These are phyloP conservation scores for Etheostoma perlongum DNA, from an alignment of 2,797 vertebrate genomes.

Conservation along the genomic window DNA sequence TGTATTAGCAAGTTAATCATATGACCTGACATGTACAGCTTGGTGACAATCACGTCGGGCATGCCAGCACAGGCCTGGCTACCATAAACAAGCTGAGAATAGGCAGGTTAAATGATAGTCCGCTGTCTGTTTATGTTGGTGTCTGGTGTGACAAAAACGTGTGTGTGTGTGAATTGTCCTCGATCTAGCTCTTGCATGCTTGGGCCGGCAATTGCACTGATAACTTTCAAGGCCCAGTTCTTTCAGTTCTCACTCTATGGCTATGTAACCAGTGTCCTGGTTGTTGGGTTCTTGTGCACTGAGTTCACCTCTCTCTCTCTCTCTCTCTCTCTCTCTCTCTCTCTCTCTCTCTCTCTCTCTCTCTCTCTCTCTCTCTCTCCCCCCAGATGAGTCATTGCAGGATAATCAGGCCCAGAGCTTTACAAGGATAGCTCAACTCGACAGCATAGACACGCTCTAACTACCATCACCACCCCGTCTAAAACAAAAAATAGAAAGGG, in stretches of 20 bases:
- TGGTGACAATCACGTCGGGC: slow-evolving; percentile 49
- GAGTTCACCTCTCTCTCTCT: slow-evolving; percentile 75
- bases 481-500: slow-evolving; percentile 20
- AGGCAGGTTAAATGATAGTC: slow-evolving; percentile 38
- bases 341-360: slow-evolving; percentile 74
- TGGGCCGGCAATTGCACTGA: slow-evolving; percentile 21
- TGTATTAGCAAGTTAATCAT: slow-evolving; percentile 72
- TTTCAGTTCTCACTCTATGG: slow-evolving; percentile 43
- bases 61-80: not conserved
- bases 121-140: slow-evolving; percentile 14
- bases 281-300: slow-evolving; percentile 83
- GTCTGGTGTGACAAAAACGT: slow-evolving; percentile 22
- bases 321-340: slow-evolving; percentile 71
- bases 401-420: slow-evolving; percentile 83
- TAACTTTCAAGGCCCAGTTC: slow-evolving; percentile 56
- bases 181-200: slow-evolving; percentile 43
- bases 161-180: slow-evolving; percentile 35
- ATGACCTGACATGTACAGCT: slow-evolving; percentile 64
- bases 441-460: slow-evolving; percentile 68
- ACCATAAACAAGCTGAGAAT: slow-evolving; percentile 44
- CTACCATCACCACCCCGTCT: slow-evolving; percentile 49
- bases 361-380: slow-evolving; percentile 68
- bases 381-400: slow-evolving; percentile 77
- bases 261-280: slow-evolving; percentile 80
- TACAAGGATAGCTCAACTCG: slow-evolving; percentile 76